Evolutionary conservation across 1,140 invertebrate genomes (phyloP).

Genomic region (Parasteatoda tepidariorum): DNA sequence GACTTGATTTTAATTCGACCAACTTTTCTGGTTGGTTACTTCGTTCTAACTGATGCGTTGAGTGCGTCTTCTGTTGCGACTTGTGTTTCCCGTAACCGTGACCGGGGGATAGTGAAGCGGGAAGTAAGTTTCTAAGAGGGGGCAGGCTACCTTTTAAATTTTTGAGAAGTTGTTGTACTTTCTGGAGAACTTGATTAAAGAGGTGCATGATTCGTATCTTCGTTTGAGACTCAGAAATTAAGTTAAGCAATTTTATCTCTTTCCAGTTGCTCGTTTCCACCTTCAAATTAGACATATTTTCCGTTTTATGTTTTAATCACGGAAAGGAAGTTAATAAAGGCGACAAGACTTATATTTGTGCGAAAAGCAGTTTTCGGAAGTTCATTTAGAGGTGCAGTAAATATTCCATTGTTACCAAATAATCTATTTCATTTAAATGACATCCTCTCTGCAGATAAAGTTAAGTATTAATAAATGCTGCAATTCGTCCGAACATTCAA

Average conservation of each 20-base stretch:
- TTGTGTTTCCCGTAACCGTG: background rate
- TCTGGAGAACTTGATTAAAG: background rate
- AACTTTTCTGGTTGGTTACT: slow-evolving; percentile 38
- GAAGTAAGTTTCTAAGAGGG: background rate
- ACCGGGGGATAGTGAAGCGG: background rate
- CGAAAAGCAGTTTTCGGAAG: too few relatives aligned
- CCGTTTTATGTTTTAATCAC: too few relatives aligned
- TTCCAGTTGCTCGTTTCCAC: too few relatives aligned
- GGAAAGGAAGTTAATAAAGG: too few relatives aligned
- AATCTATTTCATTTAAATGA: too few relatives aligned
- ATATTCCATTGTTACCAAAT: too few relatives aligned
- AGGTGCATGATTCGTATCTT: background rate
- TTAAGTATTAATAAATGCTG: too few relatives aligned
- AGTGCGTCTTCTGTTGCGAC: background rate
- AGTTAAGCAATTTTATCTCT: background rate
- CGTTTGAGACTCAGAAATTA: background rate
- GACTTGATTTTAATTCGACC: slow-evolving; percentile 47
- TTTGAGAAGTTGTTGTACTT: background rate
- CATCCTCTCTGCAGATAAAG: too few relatives aligned
- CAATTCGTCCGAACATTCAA: too few relatives aligned
- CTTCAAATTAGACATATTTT: too few relatives aligned
- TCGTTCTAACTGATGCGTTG: background rate
- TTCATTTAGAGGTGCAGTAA: too few relatives aligned
- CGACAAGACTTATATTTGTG: too few relatives aligned
- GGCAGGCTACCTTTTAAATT: background rate